phyloP scores from a whole-genome alignment of 2,888 invertebrate genomes.

The Melipona beecheii region DNA sequence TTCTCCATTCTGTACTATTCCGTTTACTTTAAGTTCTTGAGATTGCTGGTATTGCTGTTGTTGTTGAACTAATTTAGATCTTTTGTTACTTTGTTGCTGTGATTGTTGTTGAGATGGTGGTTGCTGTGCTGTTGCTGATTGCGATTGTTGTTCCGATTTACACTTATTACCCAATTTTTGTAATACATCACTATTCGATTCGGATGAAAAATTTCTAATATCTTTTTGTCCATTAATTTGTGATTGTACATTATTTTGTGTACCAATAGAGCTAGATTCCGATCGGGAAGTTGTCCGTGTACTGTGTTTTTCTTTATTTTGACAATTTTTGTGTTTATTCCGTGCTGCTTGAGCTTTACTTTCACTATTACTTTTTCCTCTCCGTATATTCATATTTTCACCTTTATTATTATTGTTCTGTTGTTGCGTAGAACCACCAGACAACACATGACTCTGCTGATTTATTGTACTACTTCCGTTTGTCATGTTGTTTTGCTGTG shows the following conservation, averaged over 20 bases:
- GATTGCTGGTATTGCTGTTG: conserved; percentile 62
- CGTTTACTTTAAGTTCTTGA: conserved; percentile 76
- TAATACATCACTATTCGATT: conserved; percentile 72
- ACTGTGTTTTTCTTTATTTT: conserved; percentile 82
- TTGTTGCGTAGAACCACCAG: conserved; percentile 66
- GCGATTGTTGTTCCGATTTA: conserved; percentile 68
- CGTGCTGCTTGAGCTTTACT: conserved; percentile 85
- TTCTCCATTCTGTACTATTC: conserved; percentile 77
- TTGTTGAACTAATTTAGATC: conserved; percentile 70
- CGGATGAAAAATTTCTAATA: conserved; percentile 73
- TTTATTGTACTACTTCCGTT: conserved; percentile 73
- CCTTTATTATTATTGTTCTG: conserved; percentile 84
- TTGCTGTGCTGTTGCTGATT: conserved; percentile 52
- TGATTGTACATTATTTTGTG: conserved; percentile 69
- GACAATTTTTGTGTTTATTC: conserved; percentile 85
- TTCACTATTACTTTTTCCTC: conserved; percentile 82
- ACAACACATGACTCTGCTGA: conserved; percentile 71
- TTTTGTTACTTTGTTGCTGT: conserved; percentile 66
- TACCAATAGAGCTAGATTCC: conserved; percentile 80
- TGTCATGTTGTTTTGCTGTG: conserved; percentile 68
- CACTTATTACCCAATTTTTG: conserved; percentile 75
- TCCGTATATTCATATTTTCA: conserved; percentile 80
- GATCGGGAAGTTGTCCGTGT: conserved; percentile 82
- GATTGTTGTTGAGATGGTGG: conserved; percentile 50
- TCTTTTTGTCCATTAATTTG: conserved; percentile 78